Conservation (phyloP, 2,888 invertebrate species). For the Diplazon laetatorius region DNA sequence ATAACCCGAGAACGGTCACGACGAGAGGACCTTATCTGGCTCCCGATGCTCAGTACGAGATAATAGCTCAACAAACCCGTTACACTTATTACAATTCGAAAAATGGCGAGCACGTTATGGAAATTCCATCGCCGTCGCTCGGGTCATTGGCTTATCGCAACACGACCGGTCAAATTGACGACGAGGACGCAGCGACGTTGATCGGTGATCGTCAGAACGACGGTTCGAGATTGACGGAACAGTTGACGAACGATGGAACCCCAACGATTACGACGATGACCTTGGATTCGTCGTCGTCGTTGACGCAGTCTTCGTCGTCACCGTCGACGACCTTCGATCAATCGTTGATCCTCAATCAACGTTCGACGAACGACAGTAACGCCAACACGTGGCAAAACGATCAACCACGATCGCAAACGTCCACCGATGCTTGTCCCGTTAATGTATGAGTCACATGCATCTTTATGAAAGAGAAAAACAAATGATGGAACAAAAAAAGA, state of each 20-base stretch:
- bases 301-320: conserved; percentile 14
- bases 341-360: conserved; percentile 12
- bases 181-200: too few species aligned
- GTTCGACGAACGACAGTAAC: conserved; percentile 33
- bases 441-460: conserved; percentile 79
- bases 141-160: conserved; percentile 58
- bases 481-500: background rate
- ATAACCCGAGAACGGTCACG: conserved; percentile 74
- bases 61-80: conserved; percentile 82
- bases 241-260: conserved; percentile 14
- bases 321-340: conserved; percentile 28
- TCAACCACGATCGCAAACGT: conserved; percentile 74
- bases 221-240: conserved; percentile 73
- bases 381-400: conserved; percentile 86
- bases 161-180: conserved; percentile 66
- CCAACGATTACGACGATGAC: too few species aligned
- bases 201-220: conserved; percentile 83
- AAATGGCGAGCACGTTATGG: conserved; percentile 75
- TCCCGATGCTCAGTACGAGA: conserved; percentile 87
- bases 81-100: conserved; percentile 76
- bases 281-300: conserved; percentile 20
- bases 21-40: conserved; percentile 83
- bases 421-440: conserved; percentile 77
- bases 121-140: conserved; percentile 69
- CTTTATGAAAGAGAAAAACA: conserved; percentile 11